A percentile compares a stretch with the other conserved stretches of the same genome.
These are phyloP conservation scores for Sebastes iracundus DNA, from an alignment of 2,797 vertebrate genomes.

Conservation along the genomic window DNA sequence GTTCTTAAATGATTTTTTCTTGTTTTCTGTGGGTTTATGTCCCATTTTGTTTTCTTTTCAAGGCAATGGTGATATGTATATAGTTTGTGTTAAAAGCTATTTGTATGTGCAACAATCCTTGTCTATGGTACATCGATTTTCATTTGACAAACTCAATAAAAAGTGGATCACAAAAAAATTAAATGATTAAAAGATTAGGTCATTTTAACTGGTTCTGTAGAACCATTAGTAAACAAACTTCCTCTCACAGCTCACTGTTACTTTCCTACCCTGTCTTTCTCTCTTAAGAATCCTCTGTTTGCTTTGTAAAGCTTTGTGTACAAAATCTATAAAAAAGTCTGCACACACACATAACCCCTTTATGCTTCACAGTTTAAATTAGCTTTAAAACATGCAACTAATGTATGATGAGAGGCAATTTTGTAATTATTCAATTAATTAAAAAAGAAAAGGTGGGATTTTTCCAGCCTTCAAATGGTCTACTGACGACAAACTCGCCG, in stretches of 20 bases:
- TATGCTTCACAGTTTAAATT: not conserved
- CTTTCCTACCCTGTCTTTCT: fast-evolving
- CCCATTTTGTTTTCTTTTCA: too few relatives aligned
- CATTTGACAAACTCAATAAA: too few relatives aligned
- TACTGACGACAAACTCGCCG: not conserved
- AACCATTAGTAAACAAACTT: not conserved
- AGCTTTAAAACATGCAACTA: not conserved
- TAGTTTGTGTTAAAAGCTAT: too few relatives aligned
- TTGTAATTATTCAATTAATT: not conserved
- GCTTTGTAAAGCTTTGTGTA: not conserved
- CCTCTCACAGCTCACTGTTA: not conserved
- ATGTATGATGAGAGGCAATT: not conserved
- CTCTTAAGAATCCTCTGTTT: not conserved
- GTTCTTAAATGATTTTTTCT: too few relatives aligned
- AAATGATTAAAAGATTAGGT: too few relatives aligned
- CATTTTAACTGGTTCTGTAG: not conserved
- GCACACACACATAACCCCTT: not conserved
- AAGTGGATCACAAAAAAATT: too few relatives aligned
- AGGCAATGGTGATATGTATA: too few relatives aligned
- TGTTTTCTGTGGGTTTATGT: too few relatives aligned
- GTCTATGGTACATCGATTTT: too few relatives aligned
- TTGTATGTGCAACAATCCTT: too few relatives aligned
- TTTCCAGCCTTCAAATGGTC: not conserved
- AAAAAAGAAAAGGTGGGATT: not conserved
- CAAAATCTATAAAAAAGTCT: not conserved